phyloP scores from a whole-genome alignment of 2,113 vertebrate species.

The Microcebus lehilahytsara region DNA sequence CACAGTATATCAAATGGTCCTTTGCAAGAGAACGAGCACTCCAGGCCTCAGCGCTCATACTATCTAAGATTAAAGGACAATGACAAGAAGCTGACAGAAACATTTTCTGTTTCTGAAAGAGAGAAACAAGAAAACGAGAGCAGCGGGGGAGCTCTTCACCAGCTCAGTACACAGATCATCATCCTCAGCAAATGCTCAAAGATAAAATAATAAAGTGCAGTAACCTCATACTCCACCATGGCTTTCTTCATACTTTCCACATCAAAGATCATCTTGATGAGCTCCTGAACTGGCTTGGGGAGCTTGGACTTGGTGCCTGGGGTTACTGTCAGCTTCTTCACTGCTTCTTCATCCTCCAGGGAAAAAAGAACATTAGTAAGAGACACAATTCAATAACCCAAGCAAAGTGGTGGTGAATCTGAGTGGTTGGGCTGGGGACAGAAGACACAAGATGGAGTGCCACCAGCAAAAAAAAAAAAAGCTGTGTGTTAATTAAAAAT shows the following conservation, averaged over 20 bases:
- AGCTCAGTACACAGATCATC: background rate
- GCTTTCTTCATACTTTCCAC: slow-evolving; percentile 99
- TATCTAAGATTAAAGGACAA: rapidly evolving
- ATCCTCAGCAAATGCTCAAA: background rate
- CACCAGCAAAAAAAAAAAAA: background rate
- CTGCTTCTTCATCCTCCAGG: slow-evolving; percentile 95
- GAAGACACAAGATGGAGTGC: background rate
- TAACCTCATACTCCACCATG: slow-evolving; percentile 99
- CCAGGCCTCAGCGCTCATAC: background rate
- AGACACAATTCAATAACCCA: slow-evolving; percentile 21
- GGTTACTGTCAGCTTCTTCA: slow-evolving; percentile 92
- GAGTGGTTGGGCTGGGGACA: slow-evolving; percentile 3
- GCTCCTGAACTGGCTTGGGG: slow-evolving; percentile 92
- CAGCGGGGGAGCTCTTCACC: rapidly evolving
- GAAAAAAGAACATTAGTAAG: background rate
- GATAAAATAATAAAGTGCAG: rapidly evolving
- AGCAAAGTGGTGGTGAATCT: background rate
- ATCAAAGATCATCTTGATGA: slow-evolving; percentile 97
- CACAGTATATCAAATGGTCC: rapidly evolving
- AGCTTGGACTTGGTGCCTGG: slow-evolving; percentile 94
- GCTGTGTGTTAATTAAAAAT: background rate
- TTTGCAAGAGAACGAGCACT: background rate
- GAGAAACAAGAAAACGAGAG: background rate
- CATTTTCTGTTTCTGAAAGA: background rate
- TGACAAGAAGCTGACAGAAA: rapidly evolving